Base-by-base conservation (phyloP, 2,797 vertebrate genomes). In the Neoniphon sammara region DNA sequence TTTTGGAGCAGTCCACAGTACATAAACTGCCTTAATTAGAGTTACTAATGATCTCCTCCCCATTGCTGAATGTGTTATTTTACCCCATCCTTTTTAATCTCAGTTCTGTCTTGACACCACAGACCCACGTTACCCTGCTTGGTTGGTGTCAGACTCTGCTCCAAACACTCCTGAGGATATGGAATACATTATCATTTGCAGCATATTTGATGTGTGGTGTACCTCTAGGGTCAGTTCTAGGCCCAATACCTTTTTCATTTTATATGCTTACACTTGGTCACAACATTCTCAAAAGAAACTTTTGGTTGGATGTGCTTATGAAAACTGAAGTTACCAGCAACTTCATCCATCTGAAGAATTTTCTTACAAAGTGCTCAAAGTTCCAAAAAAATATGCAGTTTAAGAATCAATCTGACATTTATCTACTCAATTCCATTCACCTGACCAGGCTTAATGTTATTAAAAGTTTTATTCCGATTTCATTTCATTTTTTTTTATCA, bases 351-450 rank as follows among this genome's bases (percentile, higher is more conserved):
- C 11, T 21, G 21, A 11, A 39, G 11, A 12, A 23, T 10, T 21
- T 7, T n/a, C 49, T 18, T 50, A 18, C 20, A 52, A 62, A 42
- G 18, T n/a, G 20, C 27, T 47, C 50, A 63, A 60, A 4, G 18
- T 58, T 12, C 36, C 11, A 50, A 61, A 53, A 21, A 20, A 1
- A n/a, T 11, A 21, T 31, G 49, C 27, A 7, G 27, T 53, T 42
- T 58, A 60, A 9, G 0, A 17, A 15, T 39, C 44, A 39, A 65
- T 10, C 25, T 31, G 4, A 46, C 57, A 11, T 23, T 15, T 8
- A 49, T 67, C n/a, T 20, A 52, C 10, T 60, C 21, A 20, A 18
- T 11, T 77, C 31, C 52, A 55, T 63, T 77, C 52, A 78, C 55
- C 14, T 46, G 44, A 46, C 15, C 15, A 4, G 1, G 44, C 44